Evolutionary conservation across 2,888 invertebrate genomes (phyloP), one percentile per base, ranked within the genome.

Genomic region (Himalopsyche kuldschensis): DNA sequence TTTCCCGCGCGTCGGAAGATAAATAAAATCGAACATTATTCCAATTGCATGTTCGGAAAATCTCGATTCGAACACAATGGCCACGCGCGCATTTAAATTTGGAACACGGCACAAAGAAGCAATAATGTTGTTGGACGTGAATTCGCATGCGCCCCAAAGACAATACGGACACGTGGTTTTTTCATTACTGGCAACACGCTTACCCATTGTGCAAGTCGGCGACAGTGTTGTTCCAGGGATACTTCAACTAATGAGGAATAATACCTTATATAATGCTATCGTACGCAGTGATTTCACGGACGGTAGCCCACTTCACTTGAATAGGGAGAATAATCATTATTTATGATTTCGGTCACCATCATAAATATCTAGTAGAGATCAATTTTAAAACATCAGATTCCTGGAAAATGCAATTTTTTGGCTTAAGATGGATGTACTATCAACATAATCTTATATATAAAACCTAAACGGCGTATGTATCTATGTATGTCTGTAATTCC

Each of bases 111-210:
- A 30, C 79, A 31, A 48, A 63, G 55, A 24, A 32, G 31, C 79
- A 31, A 55, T 47, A 41, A 75, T 69, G 81, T 78, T 78, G 69
- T 78, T 32, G 55, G 41, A 78, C 77, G 82, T 63, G 76, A 47
- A 78, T 20, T 76, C 17, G 75, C 82, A 24, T 41, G 41, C 48
- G 24, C 41, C 17, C 46, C 75, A 84, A 84, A 83, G 83, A 86
- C 84, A 86, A 86, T 79, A 84, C 27, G 69, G 84, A 48, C 86
- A 86, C 86, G 86, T 82, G 86, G 83, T 80, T 80, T 83, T 84
- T 83, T 80, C 83, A 86, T 84, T 84, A 86, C 77, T 31, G 27
- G 35, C 78, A 78, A 31, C 79, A 55, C 48, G 84, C 80, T 80
- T 78, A 69, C 79, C 78, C 24, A 55, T 55, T 55, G 55, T 55